Evolutionary conservation across 2,113 vertebrate genomes (phyloP).

Genomic region (Varanus salvator): DNA sequence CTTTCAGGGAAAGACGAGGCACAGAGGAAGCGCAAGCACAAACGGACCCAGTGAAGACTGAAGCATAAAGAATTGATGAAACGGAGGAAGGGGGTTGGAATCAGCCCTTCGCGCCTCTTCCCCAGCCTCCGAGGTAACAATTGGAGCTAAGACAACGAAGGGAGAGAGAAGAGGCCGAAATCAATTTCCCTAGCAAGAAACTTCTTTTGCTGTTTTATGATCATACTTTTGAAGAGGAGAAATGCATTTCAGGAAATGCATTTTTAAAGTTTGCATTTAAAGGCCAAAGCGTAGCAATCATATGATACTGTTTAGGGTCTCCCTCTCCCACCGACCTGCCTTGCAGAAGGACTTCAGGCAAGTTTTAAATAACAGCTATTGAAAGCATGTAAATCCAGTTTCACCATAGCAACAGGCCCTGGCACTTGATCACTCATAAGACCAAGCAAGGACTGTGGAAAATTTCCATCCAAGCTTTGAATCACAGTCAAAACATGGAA

Average conservation of each 20-base stretch:
- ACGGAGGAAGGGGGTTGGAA: conserved; percentile 54
- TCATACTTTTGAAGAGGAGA: conserved; percentile 42
- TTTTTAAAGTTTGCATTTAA: conserved; percentile 49
- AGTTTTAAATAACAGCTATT: conserved; percentile 62
- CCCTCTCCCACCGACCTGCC: conserved; percentile 33
- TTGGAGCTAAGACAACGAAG: too few species aligned
- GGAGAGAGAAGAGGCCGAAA: conserved; percentile 32
- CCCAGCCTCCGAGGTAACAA: conserved; percentile 38
- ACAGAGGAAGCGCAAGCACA: neutral
- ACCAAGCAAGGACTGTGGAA: conserved; percentile 25
- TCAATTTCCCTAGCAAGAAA: conserved; percentile 58
- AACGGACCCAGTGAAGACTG: conserved; percentile 67
- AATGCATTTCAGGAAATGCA: conserved; percentile 4
- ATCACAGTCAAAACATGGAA: neutral
- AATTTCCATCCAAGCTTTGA: conserved; percentile 9
- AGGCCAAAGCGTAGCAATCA: conserved; percentile 31
- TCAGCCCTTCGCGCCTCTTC: conserved; percentile 67
- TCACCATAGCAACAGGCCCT: conserved; percentile 71
- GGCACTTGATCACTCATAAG: conserved; percentile 40
- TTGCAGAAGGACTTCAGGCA: conserved; percentile 52
- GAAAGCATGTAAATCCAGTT: conserved; percentile 68
- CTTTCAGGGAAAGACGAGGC: conserved; percentile 7
- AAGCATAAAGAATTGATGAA: conserved; percentile 70
- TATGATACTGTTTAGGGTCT: conserved; percentile 4
- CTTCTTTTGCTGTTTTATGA: conserved; percentile 51